Evolutionary conservation across 2,113 vertebrate genomes (phyloP).

Genomic region (Nothobranchius kuhntae): DNA sequence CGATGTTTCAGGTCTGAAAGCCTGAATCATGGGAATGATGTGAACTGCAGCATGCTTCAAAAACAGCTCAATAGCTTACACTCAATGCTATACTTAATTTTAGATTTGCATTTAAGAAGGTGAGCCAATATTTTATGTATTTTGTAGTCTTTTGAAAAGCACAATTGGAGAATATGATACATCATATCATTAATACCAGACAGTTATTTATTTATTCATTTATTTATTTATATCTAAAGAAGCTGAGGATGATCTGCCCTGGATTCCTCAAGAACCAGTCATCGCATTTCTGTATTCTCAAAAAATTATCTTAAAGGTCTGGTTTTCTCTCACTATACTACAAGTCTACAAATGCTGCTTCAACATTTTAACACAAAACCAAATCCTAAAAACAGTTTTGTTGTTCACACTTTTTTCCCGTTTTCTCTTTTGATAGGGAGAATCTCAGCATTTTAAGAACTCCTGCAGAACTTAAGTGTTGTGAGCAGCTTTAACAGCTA

Average conservation of each 20-base stretch:
- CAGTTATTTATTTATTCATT: not conserved
- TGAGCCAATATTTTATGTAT: no score
- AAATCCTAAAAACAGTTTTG: not conserved
- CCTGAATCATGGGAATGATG: not conserved
- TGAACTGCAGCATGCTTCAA: not conserved
- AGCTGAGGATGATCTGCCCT: no score
- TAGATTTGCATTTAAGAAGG: not conserved
- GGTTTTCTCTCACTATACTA: no score
- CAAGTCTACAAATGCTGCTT: no score
- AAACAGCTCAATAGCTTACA: not conserved
- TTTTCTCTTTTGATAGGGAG: not conserved
- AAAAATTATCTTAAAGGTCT: no score
- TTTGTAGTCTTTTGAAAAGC: no score
- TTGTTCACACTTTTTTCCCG: not conserved
- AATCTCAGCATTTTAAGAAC: constrained; percentile 19
- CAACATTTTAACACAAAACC: no score
- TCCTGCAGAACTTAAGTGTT: constrained; percentile 9
- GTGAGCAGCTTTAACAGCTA: constrained; percentile 11
- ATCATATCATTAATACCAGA: no score
- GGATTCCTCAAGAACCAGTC: no score
- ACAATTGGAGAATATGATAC: no score
- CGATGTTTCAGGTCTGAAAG: not conserved
- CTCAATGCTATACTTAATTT: not conserved
- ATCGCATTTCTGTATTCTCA: no score
- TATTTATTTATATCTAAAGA: not conserved